phyloP scores from a whole-genome alignment of 2,797 vertebrate genomes.

The Balearica regulorum region DNA sequence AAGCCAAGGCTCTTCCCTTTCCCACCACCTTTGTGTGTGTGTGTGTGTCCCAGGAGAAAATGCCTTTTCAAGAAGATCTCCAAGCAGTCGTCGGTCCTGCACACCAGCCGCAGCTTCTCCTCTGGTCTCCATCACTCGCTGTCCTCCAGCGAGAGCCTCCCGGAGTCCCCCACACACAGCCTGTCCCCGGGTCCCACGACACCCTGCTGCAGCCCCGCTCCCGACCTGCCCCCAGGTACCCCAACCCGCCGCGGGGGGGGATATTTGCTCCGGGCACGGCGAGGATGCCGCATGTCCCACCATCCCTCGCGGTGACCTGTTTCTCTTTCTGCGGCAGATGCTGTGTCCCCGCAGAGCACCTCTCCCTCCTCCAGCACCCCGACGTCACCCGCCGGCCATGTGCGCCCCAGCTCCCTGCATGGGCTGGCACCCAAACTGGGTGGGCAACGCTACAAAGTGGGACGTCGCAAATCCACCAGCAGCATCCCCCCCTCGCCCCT shows the following conservation, averaged over 20 bases:
- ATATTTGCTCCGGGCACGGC: not conserved
- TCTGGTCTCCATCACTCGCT: constrained; percentile 93
- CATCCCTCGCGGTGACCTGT: not conserved
- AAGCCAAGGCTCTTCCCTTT: not conserved
- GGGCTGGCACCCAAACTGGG: constrained; percentile 89
- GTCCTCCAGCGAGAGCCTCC: constrained; percentile 94
- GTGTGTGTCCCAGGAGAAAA: constrained; percentile 71
- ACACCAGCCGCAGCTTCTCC: constrained; percentile 93
- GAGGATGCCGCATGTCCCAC: not conserved
- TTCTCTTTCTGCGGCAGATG: constrained; percentile 74
- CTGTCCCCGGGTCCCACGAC: constrained; percentile 88
- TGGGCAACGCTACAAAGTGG: constrained; percentile 87
- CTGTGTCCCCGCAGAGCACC: constrained; percentile 85
- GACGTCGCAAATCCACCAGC: constrained; percentile 95
- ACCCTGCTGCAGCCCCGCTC: constrained; percentile 87
- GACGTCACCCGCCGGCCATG: constrained; percentile 87
- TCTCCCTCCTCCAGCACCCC: constrained; percentile 93
- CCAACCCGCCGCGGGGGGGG: not conserved
- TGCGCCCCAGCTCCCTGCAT: constrained; percentile 92
- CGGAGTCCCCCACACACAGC: constrained; percentile 94
- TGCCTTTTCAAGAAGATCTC: constrained; percentile 92
- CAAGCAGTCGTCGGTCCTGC: constrained; percentile 88
- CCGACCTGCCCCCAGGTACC: constrained; percentile 80
- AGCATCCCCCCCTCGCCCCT: constrained; percentile 95
- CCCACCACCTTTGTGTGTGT: not conserved